phyloP scores from a whole-genome alignment of 2,113 vertebrate species.

The Oreotrochilus melanogaster region DNA sequence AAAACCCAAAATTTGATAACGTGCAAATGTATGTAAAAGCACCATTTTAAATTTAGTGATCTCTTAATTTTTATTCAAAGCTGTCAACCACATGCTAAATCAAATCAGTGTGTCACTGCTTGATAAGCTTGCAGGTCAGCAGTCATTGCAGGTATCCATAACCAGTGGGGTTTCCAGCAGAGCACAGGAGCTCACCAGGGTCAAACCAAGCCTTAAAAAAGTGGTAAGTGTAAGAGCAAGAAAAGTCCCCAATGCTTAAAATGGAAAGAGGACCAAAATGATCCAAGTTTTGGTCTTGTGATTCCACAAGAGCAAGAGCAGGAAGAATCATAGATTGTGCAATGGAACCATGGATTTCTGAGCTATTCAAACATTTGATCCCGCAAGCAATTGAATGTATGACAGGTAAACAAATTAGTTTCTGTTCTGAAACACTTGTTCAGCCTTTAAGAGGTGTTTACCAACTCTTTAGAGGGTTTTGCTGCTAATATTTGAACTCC shows the following conservation, averaged over 20 bases:
- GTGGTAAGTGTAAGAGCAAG: background rate
- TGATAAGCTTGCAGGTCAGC: background rate
- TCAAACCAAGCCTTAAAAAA: background rate
- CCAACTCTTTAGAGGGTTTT: background rate
- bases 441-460: background rate
- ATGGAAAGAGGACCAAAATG: background rate
- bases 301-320: background rate
- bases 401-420: background rate
- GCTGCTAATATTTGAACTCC: background rate
- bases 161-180: background rate
- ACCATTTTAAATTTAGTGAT: background rate
- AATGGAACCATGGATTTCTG: background rate
- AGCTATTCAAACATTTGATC: background rate
- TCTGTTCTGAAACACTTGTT: background rate
- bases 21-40: background rate
- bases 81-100: background rate
- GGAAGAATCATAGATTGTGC: background rate
- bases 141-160: background rate
- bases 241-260: background rate
- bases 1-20: background rate
- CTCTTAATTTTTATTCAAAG: background rate
- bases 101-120: background rate
- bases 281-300: too few relatives aligned
- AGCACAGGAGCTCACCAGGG: background rate
- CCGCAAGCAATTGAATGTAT: background rate